phyloP scores from a whole-genome alignment of 1,140 invertebrate species.

The Bursaphelenchus mucronatus region DNA sequence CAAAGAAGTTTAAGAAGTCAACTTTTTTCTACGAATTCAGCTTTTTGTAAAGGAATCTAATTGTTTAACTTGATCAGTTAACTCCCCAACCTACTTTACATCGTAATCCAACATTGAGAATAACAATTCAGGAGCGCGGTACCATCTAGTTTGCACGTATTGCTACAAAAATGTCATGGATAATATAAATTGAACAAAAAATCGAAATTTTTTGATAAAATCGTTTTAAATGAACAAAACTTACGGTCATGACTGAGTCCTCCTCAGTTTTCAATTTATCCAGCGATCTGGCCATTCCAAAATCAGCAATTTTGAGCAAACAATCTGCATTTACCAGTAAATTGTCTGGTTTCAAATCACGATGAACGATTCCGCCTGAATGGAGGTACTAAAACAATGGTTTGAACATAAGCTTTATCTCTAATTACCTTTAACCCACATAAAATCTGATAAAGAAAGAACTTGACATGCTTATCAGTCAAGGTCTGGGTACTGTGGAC shows the following conservation, averaged over 20 bases:
- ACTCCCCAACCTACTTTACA: conserved; percentile 31
- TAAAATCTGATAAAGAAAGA: conserved; percentile 65
- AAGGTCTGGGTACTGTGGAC: conserved; percentile 64
- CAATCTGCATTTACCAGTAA: conserved; percentile 65
- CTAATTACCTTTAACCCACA: conserved; percentile 61
- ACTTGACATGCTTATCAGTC: conserved; percentile 61
- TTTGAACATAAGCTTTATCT: conserved; percentile 16
- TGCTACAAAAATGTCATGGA: conserved; percentile 31
- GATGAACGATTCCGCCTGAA: conserved; percentile 64
- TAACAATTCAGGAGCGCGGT: conserved; percentile 87
- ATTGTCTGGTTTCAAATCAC: conserved; percentile 64
- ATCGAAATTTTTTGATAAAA: not conserved
- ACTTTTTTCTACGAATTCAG: not conserved
- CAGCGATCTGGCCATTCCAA: conserved; percentile 62
- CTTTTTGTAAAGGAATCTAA: conserved; percentile 16
- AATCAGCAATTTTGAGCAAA: conserved; percentile 64
- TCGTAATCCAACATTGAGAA: conserved; percentile 79
- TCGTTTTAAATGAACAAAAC: conserved; percentile 9
- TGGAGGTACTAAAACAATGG: conserved; percentile 62
- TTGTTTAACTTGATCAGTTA: conserved; percentile 2
- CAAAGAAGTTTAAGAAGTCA: not conserved
- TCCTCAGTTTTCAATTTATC: conserved; percentile 42
- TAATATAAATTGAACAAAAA: not conserved
- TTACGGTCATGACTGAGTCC: conserved; percentile 43
- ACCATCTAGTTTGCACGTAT: conserved; percentile 97